Evolutionary conservation across 2,888 invertebrate species (phyloP).

Genomic region (Tetragonula carbonaria): DNA sequence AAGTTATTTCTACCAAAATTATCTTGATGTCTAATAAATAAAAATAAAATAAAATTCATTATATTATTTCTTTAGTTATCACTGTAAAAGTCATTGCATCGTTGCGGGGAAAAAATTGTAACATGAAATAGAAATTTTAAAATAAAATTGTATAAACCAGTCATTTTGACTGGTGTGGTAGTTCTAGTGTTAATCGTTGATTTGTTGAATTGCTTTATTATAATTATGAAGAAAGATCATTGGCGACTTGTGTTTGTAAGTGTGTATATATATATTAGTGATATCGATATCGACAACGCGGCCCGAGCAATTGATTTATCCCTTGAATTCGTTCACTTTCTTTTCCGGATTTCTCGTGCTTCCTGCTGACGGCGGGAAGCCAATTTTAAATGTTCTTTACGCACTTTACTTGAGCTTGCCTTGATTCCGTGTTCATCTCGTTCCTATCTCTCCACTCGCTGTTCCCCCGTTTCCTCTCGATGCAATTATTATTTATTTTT

Average conservation of each 20-base stretch:
- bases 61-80: too few species aligned
- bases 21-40: too few species aligned
- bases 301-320: constrained; percentile 35
- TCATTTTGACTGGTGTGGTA: too few species aligned
- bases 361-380: constrained; percentile 11
- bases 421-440: constrained; percentile 59
- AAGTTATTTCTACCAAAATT: too few species aligned
- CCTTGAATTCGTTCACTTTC: constrained; percentile 42
- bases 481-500: constrained; percentile 71
- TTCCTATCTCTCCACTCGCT: constrained; percentile 47
- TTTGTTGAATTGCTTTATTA: not conserved
- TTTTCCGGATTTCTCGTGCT: constrained; percentile 37
- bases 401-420: constrained; percentile 43
- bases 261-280: constrained; percentile 12
- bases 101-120: too few species aligned
- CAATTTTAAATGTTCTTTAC: constrained; percentile 24
- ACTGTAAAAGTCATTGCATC: too few species aligned
- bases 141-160: too few species aligned
- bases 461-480: constrained; percentile 29
- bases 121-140: too few species aligned
- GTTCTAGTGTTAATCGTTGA: not conserved
- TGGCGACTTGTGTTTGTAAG: constrained; percentile 36
- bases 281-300: constrained; percentile 35
- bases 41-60: too few species aligned
- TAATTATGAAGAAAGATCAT: constrained; percentile 2